phyloP scores from a whole-genome alignment of 2,113 vertebrate species.

The Dipodomys stephensi region DNA sequence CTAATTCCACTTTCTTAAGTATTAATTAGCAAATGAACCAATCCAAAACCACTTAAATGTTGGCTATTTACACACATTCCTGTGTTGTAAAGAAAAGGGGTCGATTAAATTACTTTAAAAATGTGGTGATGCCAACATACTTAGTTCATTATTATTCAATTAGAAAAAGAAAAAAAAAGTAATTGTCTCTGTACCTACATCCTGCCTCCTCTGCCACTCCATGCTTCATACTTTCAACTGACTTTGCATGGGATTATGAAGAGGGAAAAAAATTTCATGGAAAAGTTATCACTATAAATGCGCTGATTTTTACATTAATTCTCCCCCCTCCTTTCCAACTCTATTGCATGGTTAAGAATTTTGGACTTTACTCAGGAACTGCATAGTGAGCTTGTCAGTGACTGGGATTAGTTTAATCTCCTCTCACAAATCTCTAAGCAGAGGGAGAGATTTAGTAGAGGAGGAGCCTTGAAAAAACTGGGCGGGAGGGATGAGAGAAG shows the following conservation, averaged over 20 bases:
- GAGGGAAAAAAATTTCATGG: constrained; percentile 68
- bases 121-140: constrained; percentile 38
- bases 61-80: constrained; percentile 65
- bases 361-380: constrained; percentile 80
- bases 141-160: constrained; percentile 62
- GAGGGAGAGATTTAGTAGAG: constrained; percentile 19
- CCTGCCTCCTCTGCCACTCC: not conserved
- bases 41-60: constrained; percentile 69
- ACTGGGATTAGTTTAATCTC: constrained; percentile 86
- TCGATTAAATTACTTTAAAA: constrained; percentile 60
- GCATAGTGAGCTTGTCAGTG: constrained; percentile 78
- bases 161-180: constrained; percentile 39
- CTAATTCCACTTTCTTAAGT: constrained; percentile 65
- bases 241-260: constrained; percentile 60
- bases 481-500: constrained; percentile 58
- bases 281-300: constrained; percentile 80
- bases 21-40: constrained; percentile 83
- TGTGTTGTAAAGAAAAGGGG: constrained; percentile 53
- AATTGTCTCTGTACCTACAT: not conserved
- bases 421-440: constrained; percentile 74
- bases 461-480: constrained; percentile 13
- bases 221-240: not conserved
- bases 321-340: constrained; percentile 41
- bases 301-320: constrained; percentile 75
- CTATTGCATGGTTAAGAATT: constrained; percentile 74